These are phyloP conservation scores for Patella pellucida DNA, from an alignment of 2,888 invertebrate species.

Conservation along the genomic window DNA sequence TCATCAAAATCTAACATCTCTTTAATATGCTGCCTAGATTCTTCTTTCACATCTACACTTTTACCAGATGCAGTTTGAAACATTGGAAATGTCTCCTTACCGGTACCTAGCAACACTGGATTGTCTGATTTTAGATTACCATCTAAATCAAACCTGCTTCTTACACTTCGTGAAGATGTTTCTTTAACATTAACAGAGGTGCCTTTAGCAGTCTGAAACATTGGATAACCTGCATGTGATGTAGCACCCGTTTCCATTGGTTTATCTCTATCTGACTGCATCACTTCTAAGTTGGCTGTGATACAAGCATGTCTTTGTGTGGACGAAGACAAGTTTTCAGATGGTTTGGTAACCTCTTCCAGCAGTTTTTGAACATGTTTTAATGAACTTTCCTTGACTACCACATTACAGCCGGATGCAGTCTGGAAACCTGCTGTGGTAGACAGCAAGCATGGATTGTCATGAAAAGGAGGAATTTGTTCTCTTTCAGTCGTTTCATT, in stretches of 20 bases:
- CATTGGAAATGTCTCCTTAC: slow-evolving; percentile 21
- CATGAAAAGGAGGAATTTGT: no score
- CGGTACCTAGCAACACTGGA: neutral
- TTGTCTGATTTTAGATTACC: neutral
- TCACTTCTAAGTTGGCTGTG: no score
- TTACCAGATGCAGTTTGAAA: slow-evolving; percentile 32
- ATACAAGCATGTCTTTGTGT: neutral
- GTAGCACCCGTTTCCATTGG: no score
- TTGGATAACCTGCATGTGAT: neutral
- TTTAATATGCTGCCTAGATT: slow-evolving; percentile 22
- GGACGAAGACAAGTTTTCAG: neutral
- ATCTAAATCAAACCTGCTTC: neutral
- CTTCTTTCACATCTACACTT: slow-evolving; percentile 25
- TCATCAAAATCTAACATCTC: slow-evolving; percentile 21
- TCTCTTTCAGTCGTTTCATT: no score
- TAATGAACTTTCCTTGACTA: slow-evolving; percentile 28
- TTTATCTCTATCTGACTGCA: no score
- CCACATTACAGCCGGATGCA: slow-evolving; percentile 28
- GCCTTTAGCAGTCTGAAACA: neutral
- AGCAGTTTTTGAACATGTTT: slow-evolving; percentile 13
- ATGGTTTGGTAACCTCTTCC: neutral
- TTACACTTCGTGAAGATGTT: neutral
- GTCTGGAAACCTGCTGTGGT: slow-evolving; percentile 27
- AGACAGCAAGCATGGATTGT: no score
- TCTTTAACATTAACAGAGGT: neutral